A percentile compares a stretch with the other conserved stretches of the same genome.
These are phyloP conservation scores for Rhynchotus rufescens DNA, from an alignment of 2,797 vertebrate genomes.

Conservation along the genomic window DNA sequence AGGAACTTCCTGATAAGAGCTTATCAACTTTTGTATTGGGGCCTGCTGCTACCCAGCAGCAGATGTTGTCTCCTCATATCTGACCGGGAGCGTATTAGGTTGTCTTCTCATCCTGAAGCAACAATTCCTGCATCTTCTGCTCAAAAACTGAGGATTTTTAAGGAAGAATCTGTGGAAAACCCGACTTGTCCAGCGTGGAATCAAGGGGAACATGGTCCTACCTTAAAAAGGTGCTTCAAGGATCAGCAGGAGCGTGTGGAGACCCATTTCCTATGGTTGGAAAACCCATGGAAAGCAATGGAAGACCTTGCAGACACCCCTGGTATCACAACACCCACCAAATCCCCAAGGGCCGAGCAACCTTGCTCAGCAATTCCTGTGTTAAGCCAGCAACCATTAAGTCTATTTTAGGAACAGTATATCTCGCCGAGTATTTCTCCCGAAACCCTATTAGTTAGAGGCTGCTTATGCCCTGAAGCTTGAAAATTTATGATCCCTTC, in stretches of 20 bases:
- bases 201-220: neutral
- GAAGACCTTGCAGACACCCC: neutral
- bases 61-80: neutral
- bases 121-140: neutral
- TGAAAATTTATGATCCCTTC: neutral
- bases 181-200: neutral
- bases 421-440: neutral
- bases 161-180: neutral
- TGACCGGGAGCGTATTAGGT: neutral
- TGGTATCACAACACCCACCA: neutral
- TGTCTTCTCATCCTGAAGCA: neutral
- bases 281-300: neutral
- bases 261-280: neutral
- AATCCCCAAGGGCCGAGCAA: neutral
- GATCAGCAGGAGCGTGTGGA: neutral
- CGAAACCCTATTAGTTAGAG: neutral
- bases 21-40: neutral
- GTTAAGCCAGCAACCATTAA: neutral
- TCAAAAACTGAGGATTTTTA: neutral
- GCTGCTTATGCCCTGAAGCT: neutral
- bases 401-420: neutral
- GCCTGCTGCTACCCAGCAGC: fast-evolving
- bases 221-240: neutral
- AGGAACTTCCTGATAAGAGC: neutral
- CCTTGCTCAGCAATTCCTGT: neutral